These are phyloP conservation scores for Myxocyprinus asiaticus DNA, from an alignment of 2,113 vertebrate genomes.

Conservation along the genomic window DNA sequence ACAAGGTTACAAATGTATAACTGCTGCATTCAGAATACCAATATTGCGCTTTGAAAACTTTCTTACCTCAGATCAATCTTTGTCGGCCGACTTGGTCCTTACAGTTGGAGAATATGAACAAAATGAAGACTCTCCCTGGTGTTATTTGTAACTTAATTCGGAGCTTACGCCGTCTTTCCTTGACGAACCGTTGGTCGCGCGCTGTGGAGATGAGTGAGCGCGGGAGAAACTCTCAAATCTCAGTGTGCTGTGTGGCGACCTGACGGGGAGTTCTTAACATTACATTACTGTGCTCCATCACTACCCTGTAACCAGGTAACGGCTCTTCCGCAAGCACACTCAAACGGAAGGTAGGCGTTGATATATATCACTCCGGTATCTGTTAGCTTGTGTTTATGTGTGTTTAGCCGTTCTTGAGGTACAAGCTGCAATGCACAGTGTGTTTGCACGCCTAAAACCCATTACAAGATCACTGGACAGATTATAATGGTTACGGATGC, in stretches of 20 bases:
- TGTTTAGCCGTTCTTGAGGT: not conserved
- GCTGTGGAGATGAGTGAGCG: not conserved
- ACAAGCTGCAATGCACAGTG: not conserved
- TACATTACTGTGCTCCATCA: slow-evolving; percentile 43
- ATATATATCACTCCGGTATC: slow-evolving; percentile 48
- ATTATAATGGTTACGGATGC: not conserved
- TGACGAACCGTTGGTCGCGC: not conserved
- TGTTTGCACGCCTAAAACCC: not conserved
- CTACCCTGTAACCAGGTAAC: slow-evolving; percentile 77
- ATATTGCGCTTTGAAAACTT: slow-evolving; percentile 1
- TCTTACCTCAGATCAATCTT: slow-evolving; percentile 18
- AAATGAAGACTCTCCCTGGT: not conserved
- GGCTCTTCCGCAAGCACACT: slow-evolving; percentile 58
- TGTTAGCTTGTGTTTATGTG: not conserved
- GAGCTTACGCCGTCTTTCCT: not conserved
- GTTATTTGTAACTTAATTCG: not conserved
- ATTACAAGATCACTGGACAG: not conserved
- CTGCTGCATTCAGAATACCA: not conserved
- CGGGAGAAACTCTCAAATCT: slow-evolving; percentile 3
- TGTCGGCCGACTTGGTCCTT: too few relatives aligned
- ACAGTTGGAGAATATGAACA: not conserved
- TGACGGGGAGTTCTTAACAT: slow-evolving; percentile 44
- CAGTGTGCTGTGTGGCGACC: not conserved
- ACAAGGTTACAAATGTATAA: too few relatives aligned
- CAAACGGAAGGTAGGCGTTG: slow-evolving; percentile 66